These are phyloP conservation scores for Apodemus agrarius DNA, from an alignment of 2,797 vertebrate species.

Conservation along the genomic window DNA sequence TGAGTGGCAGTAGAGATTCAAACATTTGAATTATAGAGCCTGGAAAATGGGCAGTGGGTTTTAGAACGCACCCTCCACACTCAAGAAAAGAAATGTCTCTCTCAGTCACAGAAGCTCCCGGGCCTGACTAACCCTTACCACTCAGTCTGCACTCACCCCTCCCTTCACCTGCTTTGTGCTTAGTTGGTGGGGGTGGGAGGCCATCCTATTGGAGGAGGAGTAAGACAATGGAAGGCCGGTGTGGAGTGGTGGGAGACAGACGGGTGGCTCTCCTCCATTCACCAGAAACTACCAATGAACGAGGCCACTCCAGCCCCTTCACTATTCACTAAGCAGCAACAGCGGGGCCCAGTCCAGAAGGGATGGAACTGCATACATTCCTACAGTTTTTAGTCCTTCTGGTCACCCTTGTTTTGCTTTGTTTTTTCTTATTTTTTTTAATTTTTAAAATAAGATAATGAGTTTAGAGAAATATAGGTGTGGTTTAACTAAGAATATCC, in stretches of 20 bases:
- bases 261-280: background rate
- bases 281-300: background rate
- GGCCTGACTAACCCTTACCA: background rate
- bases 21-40: background rate
- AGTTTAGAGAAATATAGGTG: slow-evolving; percentile 4
- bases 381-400: slow-evolving; percentile 14
- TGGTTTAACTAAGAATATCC: background rate
- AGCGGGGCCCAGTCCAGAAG: background rate
- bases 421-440: too few relatives aligned
- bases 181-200: background rate
- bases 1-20: background rate
- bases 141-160: background rate
- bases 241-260: background rate
- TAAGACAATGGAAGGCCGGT: background rate
- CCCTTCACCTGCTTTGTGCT: slow-evolving; percentile 38
- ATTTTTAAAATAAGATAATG: background rate
- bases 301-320: background rate
- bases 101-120: background rate
- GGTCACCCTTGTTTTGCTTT: background rate
- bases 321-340: slow-evolving; percentile 37
- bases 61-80: background rate
- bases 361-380: background rate
- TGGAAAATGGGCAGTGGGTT: background rate
- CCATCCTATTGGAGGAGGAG: background rate
- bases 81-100: slow-evolving; percentile 41